Evolutionary conservation across 2,113 vertebrate genomes (phyloP).

Genomic region (Eptesicus fuscus): DNA sequence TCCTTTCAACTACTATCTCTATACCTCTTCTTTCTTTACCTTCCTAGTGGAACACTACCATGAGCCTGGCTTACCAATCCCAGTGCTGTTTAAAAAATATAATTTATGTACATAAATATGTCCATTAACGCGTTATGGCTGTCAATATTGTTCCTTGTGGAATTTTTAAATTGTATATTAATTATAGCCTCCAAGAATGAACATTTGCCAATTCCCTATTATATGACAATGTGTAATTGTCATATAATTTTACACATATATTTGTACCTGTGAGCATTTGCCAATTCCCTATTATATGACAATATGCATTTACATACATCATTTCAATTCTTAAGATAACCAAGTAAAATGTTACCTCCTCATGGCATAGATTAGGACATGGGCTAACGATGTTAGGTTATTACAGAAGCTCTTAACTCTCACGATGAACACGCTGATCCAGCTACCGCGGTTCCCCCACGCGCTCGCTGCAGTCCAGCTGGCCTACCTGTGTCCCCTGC

Average conservation of each 20-base stretch:
- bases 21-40: not conserved
- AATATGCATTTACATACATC: not conserved
- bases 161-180: not conserved
- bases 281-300: too few relatives aligned
- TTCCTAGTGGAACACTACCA: not conserved
- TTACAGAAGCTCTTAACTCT: not conserved
- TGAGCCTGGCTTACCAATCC: not conserved
- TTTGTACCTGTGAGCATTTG: not conserved
- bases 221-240: not conserved
- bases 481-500: not conserved
- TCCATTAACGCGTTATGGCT: not conserved
- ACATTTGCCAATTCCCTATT: not conserved
- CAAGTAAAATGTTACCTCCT: not conserved
- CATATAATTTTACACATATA: too few relatives aligned
- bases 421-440: not conserved
- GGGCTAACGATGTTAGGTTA: not conserved
- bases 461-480: too few relatives aligned
- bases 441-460: rapidly evolving
- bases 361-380: not conserved
- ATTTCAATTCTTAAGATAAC: not conserved
- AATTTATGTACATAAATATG: not conserved
- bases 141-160: not conserved
- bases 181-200: not conserved
- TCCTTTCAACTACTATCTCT: not conserved
- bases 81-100: not conserved